phyloP scores from a whole-genome alignment of 1,140 invertebrate genomes.

The Tetragonula clypearis region DNA sequence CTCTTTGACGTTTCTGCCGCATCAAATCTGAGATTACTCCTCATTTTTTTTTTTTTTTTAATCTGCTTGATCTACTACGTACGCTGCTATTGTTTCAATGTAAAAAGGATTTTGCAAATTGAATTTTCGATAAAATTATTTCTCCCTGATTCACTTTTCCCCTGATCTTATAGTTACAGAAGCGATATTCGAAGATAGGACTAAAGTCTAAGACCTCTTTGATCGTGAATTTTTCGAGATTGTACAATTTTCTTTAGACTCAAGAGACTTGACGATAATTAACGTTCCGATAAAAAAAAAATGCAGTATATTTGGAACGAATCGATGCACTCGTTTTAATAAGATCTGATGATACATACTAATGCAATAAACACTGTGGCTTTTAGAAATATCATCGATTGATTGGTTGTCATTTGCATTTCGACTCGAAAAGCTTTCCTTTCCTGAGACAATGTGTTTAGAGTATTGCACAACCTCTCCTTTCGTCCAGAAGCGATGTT shows the following conservation, averaged over 20 bases:
- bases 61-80: neutral
- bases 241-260: neutral
- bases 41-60: neutral
- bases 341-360: neutral
- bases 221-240: neutral
- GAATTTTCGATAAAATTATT: neutral
- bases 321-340: neutral
- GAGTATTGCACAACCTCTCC: constrained; percentile 52
- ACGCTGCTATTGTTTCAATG: neutral
- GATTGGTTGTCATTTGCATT: neutral
- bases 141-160: neutral
- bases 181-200: neutral
- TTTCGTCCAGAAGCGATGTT: neutral
- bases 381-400: neutral
- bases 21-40: constrained; percentile 3
- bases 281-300: neutral
- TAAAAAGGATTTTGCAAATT: constrained; percentile 21
- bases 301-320: neutral
- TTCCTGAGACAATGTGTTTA: constrained; percentile 44
- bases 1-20: neutral
- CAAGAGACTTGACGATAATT: neutral
- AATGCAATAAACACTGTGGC: neutral
- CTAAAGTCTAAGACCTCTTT: neutral
- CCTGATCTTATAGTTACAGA: neutral
- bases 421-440: neutral